Conservation (phyloP, 2,797 vertebrate species). For the Chiroxiphia lanceolata region DNA sequence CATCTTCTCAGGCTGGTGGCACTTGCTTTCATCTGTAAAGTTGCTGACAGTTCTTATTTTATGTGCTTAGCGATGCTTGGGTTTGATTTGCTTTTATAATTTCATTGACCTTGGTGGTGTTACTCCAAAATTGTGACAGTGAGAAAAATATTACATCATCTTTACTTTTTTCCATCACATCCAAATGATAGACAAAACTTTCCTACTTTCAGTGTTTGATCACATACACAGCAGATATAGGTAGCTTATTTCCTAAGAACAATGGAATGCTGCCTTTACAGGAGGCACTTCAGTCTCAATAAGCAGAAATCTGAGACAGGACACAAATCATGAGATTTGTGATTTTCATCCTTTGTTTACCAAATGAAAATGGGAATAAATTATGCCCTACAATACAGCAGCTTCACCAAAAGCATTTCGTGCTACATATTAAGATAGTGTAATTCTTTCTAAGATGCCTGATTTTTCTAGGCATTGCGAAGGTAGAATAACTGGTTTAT, state of each 20-base stretch:
- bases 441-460: background rate
- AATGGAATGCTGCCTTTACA: background rate
- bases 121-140: background rate
- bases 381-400: background rate
- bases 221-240: background rate
- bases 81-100: conserved; percentile 25
- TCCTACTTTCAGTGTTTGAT: background rate
- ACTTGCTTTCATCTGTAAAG: background rate
- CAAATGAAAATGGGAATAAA: background rate
- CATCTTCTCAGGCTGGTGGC: background rate
- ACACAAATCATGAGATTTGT: background rate
- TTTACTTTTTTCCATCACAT: background rate
- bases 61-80: background rate
- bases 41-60: background rate
- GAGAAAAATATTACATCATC: background rate
- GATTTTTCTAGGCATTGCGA: background rate
- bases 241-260: background rate
- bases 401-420: background rate
- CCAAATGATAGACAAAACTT: background rate
- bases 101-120: background rate
- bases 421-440: background rate
- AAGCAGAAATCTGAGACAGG: background rate
- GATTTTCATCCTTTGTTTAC: background rate
- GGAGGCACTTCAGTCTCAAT: background rate
- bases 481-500: background rate